Conservation (phyloP, 2,113 vertebrate genomes). For the Menura novaehollandiae region DNA sequence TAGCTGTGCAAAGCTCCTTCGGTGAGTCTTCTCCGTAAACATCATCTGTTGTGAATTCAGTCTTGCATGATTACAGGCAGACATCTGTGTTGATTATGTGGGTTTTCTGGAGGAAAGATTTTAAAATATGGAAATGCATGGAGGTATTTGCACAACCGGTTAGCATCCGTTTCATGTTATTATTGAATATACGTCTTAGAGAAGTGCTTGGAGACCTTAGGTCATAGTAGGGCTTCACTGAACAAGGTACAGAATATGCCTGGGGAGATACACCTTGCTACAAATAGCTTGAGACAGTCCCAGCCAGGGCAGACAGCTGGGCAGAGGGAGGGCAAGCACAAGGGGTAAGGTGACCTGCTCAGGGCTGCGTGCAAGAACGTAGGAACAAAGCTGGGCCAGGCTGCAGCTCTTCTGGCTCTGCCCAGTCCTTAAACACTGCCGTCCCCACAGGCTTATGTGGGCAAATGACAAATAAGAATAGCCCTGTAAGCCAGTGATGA, state of each 20-base stretch:
- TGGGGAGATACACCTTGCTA: neutral
- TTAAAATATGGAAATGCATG: slow-evolving; percentile 19
- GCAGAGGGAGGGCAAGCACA: neutral
- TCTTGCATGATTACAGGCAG: neutral
- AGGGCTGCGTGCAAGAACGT: neutral
- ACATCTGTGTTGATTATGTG: neutral
- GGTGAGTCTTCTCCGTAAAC: neutral
- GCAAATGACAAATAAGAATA: neutral
- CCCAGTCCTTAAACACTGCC: neutral
- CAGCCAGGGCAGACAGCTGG: neutral
- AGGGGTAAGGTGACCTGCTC: neutral
- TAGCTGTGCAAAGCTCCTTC: neutral
- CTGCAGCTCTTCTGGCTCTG: neutral
- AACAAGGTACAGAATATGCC: neutral
- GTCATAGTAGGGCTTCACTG: neutral
- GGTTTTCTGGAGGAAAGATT: neutral
- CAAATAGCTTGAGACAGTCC: neutral
- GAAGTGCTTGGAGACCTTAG: neutral
- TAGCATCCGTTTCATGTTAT: neutral
- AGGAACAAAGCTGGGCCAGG: neutral
- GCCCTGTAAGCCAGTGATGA: neutral
- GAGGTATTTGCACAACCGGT: neutral
- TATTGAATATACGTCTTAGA: neutral
- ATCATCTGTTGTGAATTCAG: slow-evolving; percentile 40
- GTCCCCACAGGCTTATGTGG: neutral